phyloP scores from a whole-genome alignment of 2,113 vertebrate genomes.

The Pipra filicauda region DNA sequence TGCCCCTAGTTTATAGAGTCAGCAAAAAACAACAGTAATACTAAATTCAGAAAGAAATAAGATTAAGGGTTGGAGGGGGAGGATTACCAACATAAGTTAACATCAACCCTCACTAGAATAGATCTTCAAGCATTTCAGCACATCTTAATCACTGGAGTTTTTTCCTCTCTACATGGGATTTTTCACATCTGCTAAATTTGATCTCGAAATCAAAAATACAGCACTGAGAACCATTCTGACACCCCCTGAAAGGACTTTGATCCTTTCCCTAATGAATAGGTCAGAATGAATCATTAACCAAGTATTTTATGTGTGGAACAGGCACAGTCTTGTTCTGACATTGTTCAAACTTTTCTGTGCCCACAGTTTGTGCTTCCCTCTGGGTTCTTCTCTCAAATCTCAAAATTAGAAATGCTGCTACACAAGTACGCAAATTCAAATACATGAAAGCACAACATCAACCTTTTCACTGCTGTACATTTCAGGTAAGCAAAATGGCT shows the following conservation, averaged over 20 bases:
- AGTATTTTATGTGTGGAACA: not conserved
- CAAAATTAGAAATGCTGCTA: not conserved
- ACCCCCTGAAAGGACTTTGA: not conserved
- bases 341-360: not conserved
- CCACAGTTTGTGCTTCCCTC: not conserved
- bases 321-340: not conserved
- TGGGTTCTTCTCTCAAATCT: not conserved
- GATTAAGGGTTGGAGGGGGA: not conserved
- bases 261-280: not conserved
- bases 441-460: not conserved
- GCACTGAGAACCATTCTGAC: not conserved
- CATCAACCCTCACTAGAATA: not conserved
- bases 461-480: constrained; percentile 1
- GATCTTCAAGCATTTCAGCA: rapidly evolving
- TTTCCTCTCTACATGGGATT: not conserved
- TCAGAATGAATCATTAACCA: not conserved
- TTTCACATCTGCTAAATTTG: not conserved
- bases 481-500: not conserved
- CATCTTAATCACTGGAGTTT: not conserved
- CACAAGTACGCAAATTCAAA: not conserved
- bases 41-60: not conserved
- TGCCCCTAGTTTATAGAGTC: not conserved
- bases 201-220: not conserved
- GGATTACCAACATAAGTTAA: rapidly evolving
- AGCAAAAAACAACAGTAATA: not conserved